Evolutionary conservation across 1,140 invertebrate species (phyloP).

Genomic region (Drosophila pandora): DNA sequence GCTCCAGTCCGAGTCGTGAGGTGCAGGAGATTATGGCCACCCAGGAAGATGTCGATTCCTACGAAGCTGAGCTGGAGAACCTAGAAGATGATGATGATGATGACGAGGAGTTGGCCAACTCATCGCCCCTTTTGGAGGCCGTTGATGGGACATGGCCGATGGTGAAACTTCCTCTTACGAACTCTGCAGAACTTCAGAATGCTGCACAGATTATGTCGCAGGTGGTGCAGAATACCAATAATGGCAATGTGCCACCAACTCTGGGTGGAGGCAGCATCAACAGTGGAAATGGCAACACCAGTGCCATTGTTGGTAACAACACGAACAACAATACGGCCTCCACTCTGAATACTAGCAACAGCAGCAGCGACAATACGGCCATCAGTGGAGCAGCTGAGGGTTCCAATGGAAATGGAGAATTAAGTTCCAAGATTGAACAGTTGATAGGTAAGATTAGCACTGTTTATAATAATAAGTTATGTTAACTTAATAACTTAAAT

Average conservation of each 20-base stretch:
- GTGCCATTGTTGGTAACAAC: constrained; percentile 46
- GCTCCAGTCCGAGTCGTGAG: constrained; percentile 93
- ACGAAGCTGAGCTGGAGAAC: constrained; percentile 62
- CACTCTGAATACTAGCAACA: too few relatives aligned
- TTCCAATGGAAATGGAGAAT: constrained; percentile 29
- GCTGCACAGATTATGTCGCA: constrained; percentile 80
- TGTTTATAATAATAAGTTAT: too few relatives aligned
- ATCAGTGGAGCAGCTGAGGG: constrained; percentile 9
- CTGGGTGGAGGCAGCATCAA: constrained; percentile 42
- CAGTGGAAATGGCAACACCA: constrained; percentile 45
- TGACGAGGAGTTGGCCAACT: constrained; percentile 46
- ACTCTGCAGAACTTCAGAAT: constrained; percentile 76
- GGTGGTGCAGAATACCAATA: constrained; percentile 73
- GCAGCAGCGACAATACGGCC: too few relatives aligned
- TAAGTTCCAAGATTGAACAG: constrained; percentile 71
- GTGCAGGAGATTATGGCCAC: constrained; percentile 91
- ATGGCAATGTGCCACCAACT: constrained; percentile 66
- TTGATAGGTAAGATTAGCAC: constrained; percentile 52
- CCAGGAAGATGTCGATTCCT: constrained; percentile 83
- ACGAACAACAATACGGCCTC: constrained; percentile 33
- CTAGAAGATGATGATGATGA: constrained; percentile 63
- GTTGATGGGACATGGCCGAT: constrained; percentile 59
- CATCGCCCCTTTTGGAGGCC: constrained; percentile 42
- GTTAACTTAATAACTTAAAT: background rate
- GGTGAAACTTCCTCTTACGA: constrained; percentile 44